Base-by-base conservation (phyloP, 1,140 invertebrate genomes). In the Leptinotarsa lineolata region DNA sequence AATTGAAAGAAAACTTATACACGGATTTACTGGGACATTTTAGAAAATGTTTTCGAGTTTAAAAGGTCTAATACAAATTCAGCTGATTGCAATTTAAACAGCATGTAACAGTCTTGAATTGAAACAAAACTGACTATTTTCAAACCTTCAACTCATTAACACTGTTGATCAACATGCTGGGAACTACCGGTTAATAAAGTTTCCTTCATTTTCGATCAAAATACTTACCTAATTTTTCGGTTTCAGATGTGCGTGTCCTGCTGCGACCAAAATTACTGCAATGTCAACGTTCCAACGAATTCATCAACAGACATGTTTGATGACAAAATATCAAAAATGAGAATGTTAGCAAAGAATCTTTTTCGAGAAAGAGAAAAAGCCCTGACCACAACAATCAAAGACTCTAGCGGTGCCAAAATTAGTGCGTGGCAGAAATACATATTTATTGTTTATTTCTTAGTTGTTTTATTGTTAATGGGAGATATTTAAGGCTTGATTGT, bases 231-330 rank as follows among this genome's bases (percentile, higher is more conserved):
- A 20, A 6, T 81, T 39, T 39, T 39, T 39, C 30, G 8, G 81
- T 87, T 86, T 68, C 85, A 90, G 89, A 87, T 90, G 76, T 91
- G 89, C 80, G 89, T 91, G 68, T 89, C 89, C 60, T 91, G 90
- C 79, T 91, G 90, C 81, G 90, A 91, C 79, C 84, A 88, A 76
- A 89, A 89, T 82, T 91, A 91, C 83, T 91, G 90, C 84, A 91
- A 91, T 82, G 83, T 88, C 65, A 87, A 89, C 64, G 89, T 89
- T 63, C 90, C 90, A 12, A 89, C 87, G 4, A 90, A 91, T 83
- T 85, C 86, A 24, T 86, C 86, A 0, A 89, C 87, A 69, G 89
- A 89, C 4, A 85, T 87, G 58, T 89, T 86, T 80, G 83, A 84
- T 73, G 82, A 84, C 70, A 81, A 81, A 73, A 83, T 84, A 75